Percentiles rank a stretch among this genome's conserved stretches.
Conservation (phyloP, 2,888 invertebrate species). For the Drosophila mimica region DNA sequence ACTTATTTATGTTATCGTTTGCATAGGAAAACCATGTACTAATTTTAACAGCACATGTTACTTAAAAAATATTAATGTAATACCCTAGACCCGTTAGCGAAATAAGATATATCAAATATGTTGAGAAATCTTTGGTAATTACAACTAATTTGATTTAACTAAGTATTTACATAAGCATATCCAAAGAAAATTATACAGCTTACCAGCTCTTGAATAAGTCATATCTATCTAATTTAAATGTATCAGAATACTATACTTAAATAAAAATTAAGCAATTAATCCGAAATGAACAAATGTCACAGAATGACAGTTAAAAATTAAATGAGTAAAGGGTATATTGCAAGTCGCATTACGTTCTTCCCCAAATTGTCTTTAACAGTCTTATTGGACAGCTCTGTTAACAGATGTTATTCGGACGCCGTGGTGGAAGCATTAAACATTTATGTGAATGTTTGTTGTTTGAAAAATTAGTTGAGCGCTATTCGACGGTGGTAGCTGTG, state of each 20-base stretch:
- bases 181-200: neutral
- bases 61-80: constrained; percentile 1
- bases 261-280: neutral
- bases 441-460: constrained; percentile 44
- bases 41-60: constrained; percentile 12
- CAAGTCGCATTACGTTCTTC: neutral
- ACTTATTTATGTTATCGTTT: constrained; percentile 17
- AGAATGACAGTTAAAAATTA: neutral
- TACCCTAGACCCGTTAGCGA: neutral
- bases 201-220: neutral
- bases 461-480: constrained; percentile 46
- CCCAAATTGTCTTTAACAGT: constrained; percentile 38
- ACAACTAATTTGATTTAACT: neutral
- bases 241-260: neutral
- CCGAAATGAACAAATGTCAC: neutral
- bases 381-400: constrained; percentile 41
- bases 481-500: constrained; percentile 35
- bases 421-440: constrained; percentile 47
- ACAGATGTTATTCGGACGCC: constrained; percentile 61
- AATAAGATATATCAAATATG: neutral
- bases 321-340: constrained; percentile 20
- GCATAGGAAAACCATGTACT: neutral
- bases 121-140: neutral
- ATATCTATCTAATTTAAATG: neutral
- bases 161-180: neutral